Percentiles rank a stretch among this genome's conserved stretches.
These are phyloP conservation scores for Leucophenga montana DNA, from an alignment of 2,888 invertebrate species.

Conservation along the genomic window DNA sequence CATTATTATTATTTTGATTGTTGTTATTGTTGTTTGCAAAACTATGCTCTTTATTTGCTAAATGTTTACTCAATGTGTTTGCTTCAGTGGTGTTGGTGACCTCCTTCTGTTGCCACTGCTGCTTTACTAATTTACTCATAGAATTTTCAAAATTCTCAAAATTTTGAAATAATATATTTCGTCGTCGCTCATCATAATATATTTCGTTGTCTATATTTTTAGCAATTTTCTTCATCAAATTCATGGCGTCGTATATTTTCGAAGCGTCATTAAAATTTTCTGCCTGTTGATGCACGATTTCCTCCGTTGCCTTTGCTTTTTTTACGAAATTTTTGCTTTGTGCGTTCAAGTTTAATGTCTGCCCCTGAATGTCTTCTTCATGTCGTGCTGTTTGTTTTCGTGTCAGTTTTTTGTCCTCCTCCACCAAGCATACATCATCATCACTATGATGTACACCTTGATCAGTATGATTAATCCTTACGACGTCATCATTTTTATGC, in stretches of 20 bases:
- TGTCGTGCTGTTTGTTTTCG: no score
- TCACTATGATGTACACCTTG: slow-evolving; percentile 23
- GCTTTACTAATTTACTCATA: slow-evolving; percentile 48
- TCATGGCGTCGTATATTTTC: slow-evolving; percentile 55
- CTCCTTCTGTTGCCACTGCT: background rate
- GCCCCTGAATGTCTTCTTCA: slow-evolving; percentile 38
- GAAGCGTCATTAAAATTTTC: slow-evolving; percentile 66
- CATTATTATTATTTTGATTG: slow-evolving; percentile 23
- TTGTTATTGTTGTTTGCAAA: slow-evolving; percentile 19
- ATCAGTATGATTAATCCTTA: background rate
- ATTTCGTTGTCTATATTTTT: slow-evolving; percentile 53
- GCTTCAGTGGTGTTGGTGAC: slow-evolving; percentile 34
- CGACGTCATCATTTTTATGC: slow-evolving; percentile 53
- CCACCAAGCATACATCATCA: slow-evolving; percentile 44
- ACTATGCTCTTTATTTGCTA: slow-evolving; percentile 38
- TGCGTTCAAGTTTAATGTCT: slow-evolving; percentile 55
- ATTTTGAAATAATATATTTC: slow-evolving; percentile 7
- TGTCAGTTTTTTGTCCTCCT: slow-evolving; percentile 62
- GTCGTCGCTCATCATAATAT: background rate
- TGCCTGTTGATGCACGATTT: slow-evolving; percentile 61
- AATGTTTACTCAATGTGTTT: slow-evolving; percentile 44
- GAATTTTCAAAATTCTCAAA: slow-evolving; percentile 55
- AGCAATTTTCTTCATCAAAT: slow-evolving; percentile 43
- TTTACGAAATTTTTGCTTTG: slow-evolving; percentile 33
- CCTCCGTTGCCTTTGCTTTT: slow-evolving; percentile 28